These are phyloP conservation scores for Pheosia gnoma DNA, from an alignment of 2,888 invertebrate genomes.

Conservation along the genomic window DNA sequence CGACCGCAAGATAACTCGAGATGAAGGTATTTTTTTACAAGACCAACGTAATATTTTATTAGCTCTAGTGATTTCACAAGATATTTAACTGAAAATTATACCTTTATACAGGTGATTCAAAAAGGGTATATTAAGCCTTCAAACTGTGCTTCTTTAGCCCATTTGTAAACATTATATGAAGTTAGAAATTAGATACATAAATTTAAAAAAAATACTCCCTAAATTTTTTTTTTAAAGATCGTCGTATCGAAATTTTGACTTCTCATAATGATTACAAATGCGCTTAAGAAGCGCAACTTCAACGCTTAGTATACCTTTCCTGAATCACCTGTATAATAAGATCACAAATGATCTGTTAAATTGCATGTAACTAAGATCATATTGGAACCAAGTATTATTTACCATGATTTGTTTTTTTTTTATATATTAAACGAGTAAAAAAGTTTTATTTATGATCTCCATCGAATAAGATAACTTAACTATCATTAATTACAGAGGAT, in stretches of 20 bases:
- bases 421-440: background rate
- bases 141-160: too few species aligned
- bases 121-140: too few species aligned
- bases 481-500: constrained; percentile 10
- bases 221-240: too few species aligned
- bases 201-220: too few species aligned
- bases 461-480: constrained; percentile 15
- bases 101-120: too few species aligned
- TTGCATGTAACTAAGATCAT: background rate
- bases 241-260: too few species aligned
- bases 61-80: constrained; percentile 21
- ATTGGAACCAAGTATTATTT: background rate
- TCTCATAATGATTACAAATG: too few species aligned
- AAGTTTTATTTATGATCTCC: background rate
- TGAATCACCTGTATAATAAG: too few species aligned
- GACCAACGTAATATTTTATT: constrained; percentile 28
- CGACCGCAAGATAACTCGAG: constrained; percentile 24
- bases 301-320: too few species aligned
- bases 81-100: constrained; percentile 9
- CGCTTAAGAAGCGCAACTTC: too few species aligned
- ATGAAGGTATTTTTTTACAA: constrained; percentile 15
- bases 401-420: background rate
- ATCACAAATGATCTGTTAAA: constrained; percentile 9
- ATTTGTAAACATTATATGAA: too few species aligned
- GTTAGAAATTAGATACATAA: too few species aligned